Conservation (phyloP, 2,113 vertebrate species). For the Sisor rabdophorus region DNA sequence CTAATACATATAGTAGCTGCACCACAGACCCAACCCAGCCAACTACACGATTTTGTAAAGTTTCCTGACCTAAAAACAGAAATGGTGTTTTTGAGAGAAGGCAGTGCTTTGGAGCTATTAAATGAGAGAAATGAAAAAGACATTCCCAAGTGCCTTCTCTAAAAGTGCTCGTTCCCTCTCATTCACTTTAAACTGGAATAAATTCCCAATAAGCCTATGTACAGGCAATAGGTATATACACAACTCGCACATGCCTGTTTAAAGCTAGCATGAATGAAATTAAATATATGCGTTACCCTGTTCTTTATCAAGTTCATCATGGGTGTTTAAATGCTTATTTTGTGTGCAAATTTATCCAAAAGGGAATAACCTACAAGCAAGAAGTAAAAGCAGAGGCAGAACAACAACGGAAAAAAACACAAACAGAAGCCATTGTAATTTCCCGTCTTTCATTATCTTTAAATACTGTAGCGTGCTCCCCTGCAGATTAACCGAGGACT, state of each 20-base stretch:
- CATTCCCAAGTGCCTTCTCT: conserved; percentile 31
- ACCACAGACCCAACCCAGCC: conserved; percentile 44
- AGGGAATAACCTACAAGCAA: conserved; percentile 29
- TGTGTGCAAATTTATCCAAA: conserved; percentile 4
- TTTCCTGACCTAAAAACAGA: background rate
- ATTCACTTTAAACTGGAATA: conserved; percentile 32
- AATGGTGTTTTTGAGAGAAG: conserved; percentile 8
- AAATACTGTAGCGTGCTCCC: conserved; percentile 65
- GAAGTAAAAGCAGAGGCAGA: conserved; percentile 7
- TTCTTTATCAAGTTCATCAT: conserved; percentile 31
- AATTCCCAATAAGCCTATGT: conserved; percentile 13
- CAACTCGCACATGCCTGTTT: background rate
- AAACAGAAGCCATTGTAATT: conserved; percentile 48
- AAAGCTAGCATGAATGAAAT: conserved; percentile 8
- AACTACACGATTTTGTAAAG: conserved; percentile 46
- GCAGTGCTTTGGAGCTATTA: conserved; percentile 7
- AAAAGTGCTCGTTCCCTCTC: conserved; percentile 32
- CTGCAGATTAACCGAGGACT: conserved; percentile 72
- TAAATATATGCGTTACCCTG: conserved; percentile 18
- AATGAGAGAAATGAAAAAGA: conserved; percentile 2
- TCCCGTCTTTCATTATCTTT: conserved; percentile 64
- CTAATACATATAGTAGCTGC: conserved; percentile 29
- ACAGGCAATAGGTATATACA: conserved; percentile 23
- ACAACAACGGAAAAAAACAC: background rate
- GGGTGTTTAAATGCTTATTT: conserved; percentile 26